Evolutionary conservation across 2,888 invertebrate species (phyloP).

Genomic region (Parthenolecanium corni): DNA sequence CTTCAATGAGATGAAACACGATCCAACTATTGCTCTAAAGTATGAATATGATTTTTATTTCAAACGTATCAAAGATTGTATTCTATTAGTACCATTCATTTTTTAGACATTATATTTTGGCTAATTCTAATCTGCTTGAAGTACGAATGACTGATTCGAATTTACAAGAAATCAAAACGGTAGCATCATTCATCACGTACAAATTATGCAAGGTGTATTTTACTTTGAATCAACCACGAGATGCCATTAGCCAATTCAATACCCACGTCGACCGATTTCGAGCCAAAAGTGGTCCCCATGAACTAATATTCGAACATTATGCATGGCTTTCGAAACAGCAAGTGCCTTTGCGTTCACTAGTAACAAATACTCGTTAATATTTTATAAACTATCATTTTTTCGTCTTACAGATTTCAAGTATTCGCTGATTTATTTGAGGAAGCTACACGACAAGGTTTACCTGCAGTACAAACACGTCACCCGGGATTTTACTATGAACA

Average conservation of each 20-base stretch:
- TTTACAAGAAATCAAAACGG: slow-evolving; percentile 80
- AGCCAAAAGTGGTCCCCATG: slow-evolving; percentile 55
- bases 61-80: background rate
- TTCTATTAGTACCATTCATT: background rate
- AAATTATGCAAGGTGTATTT: slow-evolving; percentile 89
- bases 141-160: slow-evolving; percentile 81
- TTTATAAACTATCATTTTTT: background rate
- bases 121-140: slow-evolving; percentile 82
- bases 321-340: slow-evolving; percentile 92
- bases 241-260: slow-evolving; percentile 89
- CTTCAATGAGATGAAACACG: slow-evolving; percentile 85
- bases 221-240: slow-evolving; percentile 74
- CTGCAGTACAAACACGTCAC: slow-evolving; percentile 90
- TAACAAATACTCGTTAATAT: background rate
- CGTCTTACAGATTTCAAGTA: slow-evolving; percentile 46
- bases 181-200: slow-evolving; percentile 92
- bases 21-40: slow-evolving; percentile 62
- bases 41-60: background rate
- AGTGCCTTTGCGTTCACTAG: slow-evolving; percentile 38
- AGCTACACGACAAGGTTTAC: slow-evolving; percentile 79
- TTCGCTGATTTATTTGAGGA: slow-evolving; percentile 96
- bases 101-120: slow-evolving; percentile 65
- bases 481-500: slow-evolving; percentile 94
- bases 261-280: slow-evolving; percentile 84
- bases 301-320: slow-evolving; percentile 80